Conservation (phyloP, 2,797 vertebrate species). For the Sebastes matsubarae region DNA sequence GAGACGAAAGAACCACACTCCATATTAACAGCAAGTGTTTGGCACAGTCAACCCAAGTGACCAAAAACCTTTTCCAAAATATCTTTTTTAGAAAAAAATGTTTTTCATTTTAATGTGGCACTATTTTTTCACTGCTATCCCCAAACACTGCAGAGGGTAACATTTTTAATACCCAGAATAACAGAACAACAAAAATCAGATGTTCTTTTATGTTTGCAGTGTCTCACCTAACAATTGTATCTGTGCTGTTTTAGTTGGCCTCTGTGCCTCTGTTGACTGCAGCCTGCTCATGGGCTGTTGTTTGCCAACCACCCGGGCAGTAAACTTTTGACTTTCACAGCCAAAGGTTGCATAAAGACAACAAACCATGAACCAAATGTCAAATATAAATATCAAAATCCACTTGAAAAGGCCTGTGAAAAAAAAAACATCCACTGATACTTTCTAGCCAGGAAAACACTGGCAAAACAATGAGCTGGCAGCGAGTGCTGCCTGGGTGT, state of each 20-base stretch:
- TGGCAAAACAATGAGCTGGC: slow-evolving; percentile 23
- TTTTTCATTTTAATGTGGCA: not conserved
- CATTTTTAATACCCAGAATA: not conserved
- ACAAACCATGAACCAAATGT: slow-evolving; percentile 39
- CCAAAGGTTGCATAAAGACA: slow-evolving; percentile 32
- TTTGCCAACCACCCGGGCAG: slow-evolving; percentile 13
- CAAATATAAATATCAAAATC: slow-evolving; percentile 47
- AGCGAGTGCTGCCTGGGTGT: slow-evolving; percentile 19
- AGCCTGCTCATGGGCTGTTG: not conserved
- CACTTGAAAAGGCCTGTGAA: slow-evolving; percentile 17
- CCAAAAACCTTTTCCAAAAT: not conserved
- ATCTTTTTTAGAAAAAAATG: not conserved
- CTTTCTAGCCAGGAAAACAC: not conserved
- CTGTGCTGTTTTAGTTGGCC: slow-evolving; percentile 7
- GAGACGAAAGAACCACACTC: not conserved
- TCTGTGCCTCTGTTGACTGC: not conserved
- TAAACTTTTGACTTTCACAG: slow-evolving; percentile 23
- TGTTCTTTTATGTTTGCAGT: slow-evolving; percentile 1
- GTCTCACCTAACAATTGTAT: not conserved
- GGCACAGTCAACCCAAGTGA: not conserved
- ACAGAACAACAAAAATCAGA: not conserved
- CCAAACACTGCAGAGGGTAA: not conserved
- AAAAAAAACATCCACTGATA: not conserved
- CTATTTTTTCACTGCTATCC: not conserved
- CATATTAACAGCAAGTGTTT: not conserved